Percentiles rank a stretch among this genome's conserved stretches.
phyloP scores from a whole-genome alignment of 2,888 invertebrate genomes.

The Agrotis ipsilon region DNA sequence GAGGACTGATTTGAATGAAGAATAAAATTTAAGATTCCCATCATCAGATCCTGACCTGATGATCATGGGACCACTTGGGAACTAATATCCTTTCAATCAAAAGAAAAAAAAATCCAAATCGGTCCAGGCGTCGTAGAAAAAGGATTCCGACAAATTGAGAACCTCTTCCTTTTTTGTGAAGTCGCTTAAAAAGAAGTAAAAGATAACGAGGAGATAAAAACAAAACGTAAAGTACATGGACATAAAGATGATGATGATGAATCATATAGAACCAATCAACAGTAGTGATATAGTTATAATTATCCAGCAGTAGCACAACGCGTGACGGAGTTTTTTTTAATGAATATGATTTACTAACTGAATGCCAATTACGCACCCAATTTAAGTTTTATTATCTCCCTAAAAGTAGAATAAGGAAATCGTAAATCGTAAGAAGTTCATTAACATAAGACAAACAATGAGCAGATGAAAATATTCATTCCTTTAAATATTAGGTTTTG shows the following conservation, averaged over 20 bases:
- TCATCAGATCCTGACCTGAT: too few species aligned
- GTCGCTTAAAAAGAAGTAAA: neutral
- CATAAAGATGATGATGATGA: neutral
- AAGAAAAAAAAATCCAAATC: too few species aligned
- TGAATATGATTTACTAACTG: neutral
- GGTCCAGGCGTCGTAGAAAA: too few species aligned
- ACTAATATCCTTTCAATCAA: too few species aligned
- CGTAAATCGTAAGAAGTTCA: slow-evolving; percentile 49
- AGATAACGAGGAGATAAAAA: neutral
- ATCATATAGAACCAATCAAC: neutral
- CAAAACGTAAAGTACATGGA: neutral
- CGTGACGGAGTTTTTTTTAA: neutral
- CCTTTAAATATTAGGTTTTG: slow-evolving; percentile 18
- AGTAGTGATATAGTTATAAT: neutral
- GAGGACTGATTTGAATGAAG: neutral
- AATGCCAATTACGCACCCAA: slow-evolving; percentile 8
- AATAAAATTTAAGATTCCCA: too few species aligned
- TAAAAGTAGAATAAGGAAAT: slow-evolving; percentile 50
- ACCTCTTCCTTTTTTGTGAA: too few species aligned
- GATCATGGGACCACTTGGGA: too few species aligned
- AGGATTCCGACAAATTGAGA: too few species aligned
- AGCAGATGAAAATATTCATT: slow-evolving; percentile 20
- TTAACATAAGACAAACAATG: slow-evolving; percentile 54
- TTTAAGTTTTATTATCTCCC: slow-evolving; percentile 28
- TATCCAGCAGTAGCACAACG: neutral